Evolutionary conservation across 2,113 vertebrate genomes (phyloP).

Genomic region (Hemibagrus wyckioides): DNA sequence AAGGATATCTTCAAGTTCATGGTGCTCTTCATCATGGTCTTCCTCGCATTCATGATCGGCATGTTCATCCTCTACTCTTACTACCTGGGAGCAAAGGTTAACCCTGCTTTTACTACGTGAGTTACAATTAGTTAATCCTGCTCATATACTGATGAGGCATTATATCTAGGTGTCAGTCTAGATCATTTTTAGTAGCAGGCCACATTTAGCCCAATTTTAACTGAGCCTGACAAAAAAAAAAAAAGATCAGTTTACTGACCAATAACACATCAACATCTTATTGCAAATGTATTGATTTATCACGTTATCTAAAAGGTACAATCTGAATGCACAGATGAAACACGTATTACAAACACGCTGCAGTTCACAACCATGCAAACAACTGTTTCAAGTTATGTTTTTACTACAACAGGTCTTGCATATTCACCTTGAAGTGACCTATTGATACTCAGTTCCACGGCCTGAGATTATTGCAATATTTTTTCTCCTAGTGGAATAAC

Average conservation of each 20-base stretch:
- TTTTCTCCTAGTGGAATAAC: background rate
- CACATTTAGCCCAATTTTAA: too few relatives aligned
- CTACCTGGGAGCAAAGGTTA: constrained; percentile 88
- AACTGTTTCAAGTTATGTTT: too few relatives aligned
- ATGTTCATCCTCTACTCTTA: constrained; percentile 94
- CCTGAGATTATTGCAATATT: background rate
- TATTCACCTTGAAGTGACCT: background rate
- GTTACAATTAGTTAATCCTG: constrained; percentile 54
- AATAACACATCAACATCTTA: too few relatives aligned
- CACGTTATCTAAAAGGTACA: too few relatives aligned
- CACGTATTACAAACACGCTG: background rate
- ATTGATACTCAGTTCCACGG: background rate
- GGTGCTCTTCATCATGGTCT: constrained; percentile 93
- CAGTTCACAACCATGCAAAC: too few relatives aligned
- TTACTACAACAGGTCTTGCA: too few relatives aligned
- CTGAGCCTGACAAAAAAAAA: too few relatives aligned
- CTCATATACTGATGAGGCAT: background rate
- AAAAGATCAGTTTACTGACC: too few relatives aligned
- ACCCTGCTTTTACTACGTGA: constrained; percentile 90
- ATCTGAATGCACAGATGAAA: background rate
- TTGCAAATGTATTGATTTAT: too few relatives aligned
- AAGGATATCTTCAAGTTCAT: constrained; percentile 95
- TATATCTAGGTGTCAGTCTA: too few relatives aligned
- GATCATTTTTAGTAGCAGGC: too few relatives aligned
- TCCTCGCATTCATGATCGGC: constrained; percentile 91